Conservation (phyloP, 2,888 invertebrate species). For the Orthonevra nobilis region DNA sequence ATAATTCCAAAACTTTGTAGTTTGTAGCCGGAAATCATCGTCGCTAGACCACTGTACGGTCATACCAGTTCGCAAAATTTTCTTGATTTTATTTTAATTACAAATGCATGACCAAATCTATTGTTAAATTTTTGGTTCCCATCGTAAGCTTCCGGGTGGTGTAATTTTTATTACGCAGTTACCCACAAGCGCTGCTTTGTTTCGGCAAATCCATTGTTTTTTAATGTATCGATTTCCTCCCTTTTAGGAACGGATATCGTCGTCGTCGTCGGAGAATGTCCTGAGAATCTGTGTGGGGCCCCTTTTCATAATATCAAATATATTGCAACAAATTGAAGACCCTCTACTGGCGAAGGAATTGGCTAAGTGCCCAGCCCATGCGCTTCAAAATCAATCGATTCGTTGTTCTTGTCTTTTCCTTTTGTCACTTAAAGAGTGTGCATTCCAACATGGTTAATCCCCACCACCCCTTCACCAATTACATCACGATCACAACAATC, state of each 20-base stretch:
- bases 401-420: neutral
- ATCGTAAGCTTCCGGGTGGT: slow-evolving; percentile 32
- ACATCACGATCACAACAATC: slow-evolving; percentile 36
- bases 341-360: slow-evolving; percentile 1
- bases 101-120: slow-evolving; percentile 22
- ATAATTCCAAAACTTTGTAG: too few relatives aligned
- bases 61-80: slow-evolving; percentile 1
- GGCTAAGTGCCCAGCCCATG: neutral
- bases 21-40: too few relatives aligned
- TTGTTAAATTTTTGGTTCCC: slow-evolving; percentile 16
- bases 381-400: neutral
- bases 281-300: slow-evolving; percentile 45
- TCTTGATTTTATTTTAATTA: too few relatives aligned
- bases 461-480: neutral
- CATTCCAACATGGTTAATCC: too few relatives aligned
- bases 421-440: slow-evolving; percentile 1
- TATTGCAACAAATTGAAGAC: slow-evolving; percentile 29
- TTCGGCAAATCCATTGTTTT: slow-evolving; percentile 40
- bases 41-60: neutral
- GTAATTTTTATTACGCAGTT: neutral
- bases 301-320: slow-evolving; percentile 11
- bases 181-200: slow-evolving; percentile 2
- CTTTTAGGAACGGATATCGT: slow-evolving; percentile 29
- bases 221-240: slow-evolving; percentile 37
- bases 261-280: too few relatives aligned